Evolutionary conservation across 2,113 vertebrate genomes (phyloP).

Genomic region (Gnathonemus longibarbis): DNA sequence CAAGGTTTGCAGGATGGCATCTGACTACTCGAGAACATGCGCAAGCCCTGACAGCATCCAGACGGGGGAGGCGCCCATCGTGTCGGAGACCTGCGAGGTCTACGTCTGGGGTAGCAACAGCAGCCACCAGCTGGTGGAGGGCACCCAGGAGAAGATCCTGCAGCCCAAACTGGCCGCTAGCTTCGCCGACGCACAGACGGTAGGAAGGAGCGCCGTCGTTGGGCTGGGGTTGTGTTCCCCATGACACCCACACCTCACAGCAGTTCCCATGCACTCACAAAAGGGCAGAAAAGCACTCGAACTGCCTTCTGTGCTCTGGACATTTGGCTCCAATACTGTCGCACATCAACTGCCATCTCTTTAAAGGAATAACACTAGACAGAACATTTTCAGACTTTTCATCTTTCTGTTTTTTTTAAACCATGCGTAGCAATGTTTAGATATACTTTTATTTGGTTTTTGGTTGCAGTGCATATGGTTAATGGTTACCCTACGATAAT

Average conservation of each 20-base stretch:
- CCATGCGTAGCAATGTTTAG: background rate
- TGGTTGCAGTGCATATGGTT: background rate
- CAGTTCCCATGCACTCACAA: background rate
- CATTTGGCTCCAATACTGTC: background rate
- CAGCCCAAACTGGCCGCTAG: constrained; percentile 74
- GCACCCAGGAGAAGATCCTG: constrained; percentile 77
- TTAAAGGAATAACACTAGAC: background rate
- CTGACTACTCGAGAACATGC: constrained; percentile 83
- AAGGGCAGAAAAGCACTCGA: background rate
- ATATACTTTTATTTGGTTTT: background rate
- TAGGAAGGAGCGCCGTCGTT: constrained; percentile 41
- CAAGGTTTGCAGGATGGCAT: constrained; percentile 83
- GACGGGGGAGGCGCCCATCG: constrained; percentile 76
- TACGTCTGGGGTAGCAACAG: constrained; percentile 81
- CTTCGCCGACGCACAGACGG: constrained; percentile 77
- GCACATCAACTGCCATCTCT: background rate
- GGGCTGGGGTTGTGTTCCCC: background rate
- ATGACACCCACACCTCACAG: background rate
- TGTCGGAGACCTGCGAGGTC: constrained; percentile 93
- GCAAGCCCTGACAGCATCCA: constrained; percentile 96
- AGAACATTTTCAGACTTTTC: background rate
- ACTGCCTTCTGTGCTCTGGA: background rate
- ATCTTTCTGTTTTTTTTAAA: background rate
- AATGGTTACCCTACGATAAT: background rate
- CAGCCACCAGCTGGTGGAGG: constrained; percentile 76